A percentile compares a stretch with the other conserved stretches of the same genome.
Conservation (phyloP, 2,888 invertebrate genomes). For the Ceriagrion tenellum region DNA sequence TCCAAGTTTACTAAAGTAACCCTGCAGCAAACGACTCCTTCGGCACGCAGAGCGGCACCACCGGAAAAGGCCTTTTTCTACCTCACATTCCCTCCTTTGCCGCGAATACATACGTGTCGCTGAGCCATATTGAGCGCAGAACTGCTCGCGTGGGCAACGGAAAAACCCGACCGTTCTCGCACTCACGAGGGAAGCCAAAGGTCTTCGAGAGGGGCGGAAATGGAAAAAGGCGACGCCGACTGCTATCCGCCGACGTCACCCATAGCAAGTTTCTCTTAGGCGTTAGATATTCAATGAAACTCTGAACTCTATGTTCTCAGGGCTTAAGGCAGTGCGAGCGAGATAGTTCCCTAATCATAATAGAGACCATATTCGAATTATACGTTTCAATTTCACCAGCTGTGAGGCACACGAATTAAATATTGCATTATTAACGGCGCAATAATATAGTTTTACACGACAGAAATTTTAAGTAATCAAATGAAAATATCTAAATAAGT, state of each 20-base stretch:
- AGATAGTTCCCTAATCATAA: too few relatives aligned
- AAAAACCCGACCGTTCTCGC: background rate
- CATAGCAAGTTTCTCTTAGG: background rate
- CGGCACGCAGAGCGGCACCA: background rate
- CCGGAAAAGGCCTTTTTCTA: background rate
- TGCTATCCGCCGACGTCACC: background rate
- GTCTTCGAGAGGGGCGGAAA: background rate
- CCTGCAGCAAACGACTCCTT: too few relatives aligned
- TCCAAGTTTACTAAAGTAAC: too few relatives aligned
- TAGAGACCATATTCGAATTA: too few relatives aligned
- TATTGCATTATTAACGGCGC: too few relatives aligned
- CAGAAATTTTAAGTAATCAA: too few relatives aligned
- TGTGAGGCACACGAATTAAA: too few relatives aligned
- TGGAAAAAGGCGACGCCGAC: background rate
- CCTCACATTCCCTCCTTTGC: background rate
- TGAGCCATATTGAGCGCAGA: background rate
- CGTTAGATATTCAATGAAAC: background rate
- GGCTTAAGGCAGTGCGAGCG: too few relatives aligned
- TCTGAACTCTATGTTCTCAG: too few relatives aligned
- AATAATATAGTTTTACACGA: too few relatives aligned
- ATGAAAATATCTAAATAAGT: too few relatives aligned
- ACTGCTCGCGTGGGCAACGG: conserved; percentile 13
- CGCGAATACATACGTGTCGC: background rate
- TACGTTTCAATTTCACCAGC: too few relatives aligned
- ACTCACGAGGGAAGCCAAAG: background rate